These are phyloP conservation scores for Ophion ellenae DNA, from an alignment of 2,888 invertebrate species.

Conservation along the genomic window DNA sequence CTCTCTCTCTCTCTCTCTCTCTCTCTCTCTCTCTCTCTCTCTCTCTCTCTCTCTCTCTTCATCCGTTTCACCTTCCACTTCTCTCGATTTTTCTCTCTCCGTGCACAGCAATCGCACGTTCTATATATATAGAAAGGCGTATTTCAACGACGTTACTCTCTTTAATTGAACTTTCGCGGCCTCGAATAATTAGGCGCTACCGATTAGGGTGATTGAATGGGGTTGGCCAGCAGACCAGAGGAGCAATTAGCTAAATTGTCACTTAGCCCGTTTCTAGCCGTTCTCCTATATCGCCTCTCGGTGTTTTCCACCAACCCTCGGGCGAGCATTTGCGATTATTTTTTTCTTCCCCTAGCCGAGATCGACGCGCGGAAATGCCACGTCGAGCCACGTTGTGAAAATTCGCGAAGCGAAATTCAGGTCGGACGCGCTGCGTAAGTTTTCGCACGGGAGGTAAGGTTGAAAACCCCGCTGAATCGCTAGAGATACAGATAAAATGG, in stretches of 20 bases:
- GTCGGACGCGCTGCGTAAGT: neutral
- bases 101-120: neutral
- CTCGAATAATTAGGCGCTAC: constrained; percentile 79
- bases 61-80: neutral
- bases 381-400: constrained; percentile 37
- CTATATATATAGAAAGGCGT: neutral
- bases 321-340: neutral
- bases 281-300: constrained; percentile 27
- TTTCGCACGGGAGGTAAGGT: constrained; percentile 1
- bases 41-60: neutral
- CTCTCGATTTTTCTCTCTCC: constrained; percentile 3
- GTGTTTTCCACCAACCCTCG: constrained; percentile 11
- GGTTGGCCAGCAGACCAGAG: constrained; percentile 70
- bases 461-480: constrained; percentile 33
- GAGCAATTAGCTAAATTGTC: constrained; percentile 79
- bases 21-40: neutral
- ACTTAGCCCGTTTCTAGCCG: constrained; percentile 72
- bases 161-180: constrained; percentile 75
- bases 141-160: constrained; percentile 72
- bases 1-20: too few species aligned
- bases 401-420: constrained; percentile 42
- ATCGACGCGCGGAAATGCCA: constrained; percentile 16
- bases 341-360: constrained; percentile 2
- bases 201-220: constrained; percentile 79
- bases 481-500: constrained; percentile 50